Evolutionary conservation across 1,140 invertebrate species (phyloP), one percentile per base, ranked within the genome.

Genomic region (Dinoponera quadriceps): DNA sequence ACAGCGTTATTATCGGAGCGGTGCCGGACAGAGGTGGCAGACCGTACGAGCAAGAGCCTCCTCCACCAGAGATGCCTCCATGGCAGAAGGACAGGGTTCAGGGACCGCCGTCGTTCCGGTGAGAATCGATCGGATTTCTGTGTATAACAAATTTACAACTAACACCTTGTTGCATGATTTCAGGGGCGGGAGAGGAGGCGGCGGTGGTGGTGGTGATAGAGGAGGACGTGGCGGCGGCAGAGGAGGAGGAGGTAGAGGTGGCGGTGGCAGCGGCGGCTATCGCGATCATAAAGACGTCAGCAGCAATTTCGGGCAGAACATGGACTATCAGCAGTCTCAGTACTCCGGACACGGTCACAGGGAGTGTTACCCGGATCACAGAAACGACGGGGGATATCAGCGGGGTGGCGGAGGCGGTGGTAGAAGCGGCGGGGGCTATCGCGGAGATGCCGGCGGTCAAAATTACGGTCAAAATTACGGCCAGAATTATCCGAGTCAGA

Each of bases 41-140:
- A 84, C 96, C 98, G 0, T 96, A 96, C 90, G 98, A 99, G 91
- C 96, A 98, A 90, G 97, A 98, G 84, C 96, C 98, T 4, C 98
- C 98, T 1, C 98, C 98, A 5, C 98, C 98, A 14, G 98, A 99
- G 95, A 99, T 99, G 98, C 98, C 98, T 13, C 96, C 97, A 0
- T 99, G 98, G 97, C 96, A 97, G 90, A 97, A 98, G 86, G 93
- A 96, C 83, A 90, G 93, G 84, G 91, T 90, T 5, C 87, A 85
- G 63, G 91, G 82, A 83, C 86, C 88, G 60, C 44, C 68, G 57
- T 82, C 89, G 16, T 88, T 85, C 33, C 80, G 85, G 89, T 92
- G 80, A 68, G 75, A 33, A 74, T 54, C 29, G 13, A 27, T 27
- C 75, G 49, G 51, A 83, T 27, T 44, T 18, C 13, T 16, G 77